Conservation (phyloP, 2,113 vertebrate species). For the Heterochromis multidens region DNA sequence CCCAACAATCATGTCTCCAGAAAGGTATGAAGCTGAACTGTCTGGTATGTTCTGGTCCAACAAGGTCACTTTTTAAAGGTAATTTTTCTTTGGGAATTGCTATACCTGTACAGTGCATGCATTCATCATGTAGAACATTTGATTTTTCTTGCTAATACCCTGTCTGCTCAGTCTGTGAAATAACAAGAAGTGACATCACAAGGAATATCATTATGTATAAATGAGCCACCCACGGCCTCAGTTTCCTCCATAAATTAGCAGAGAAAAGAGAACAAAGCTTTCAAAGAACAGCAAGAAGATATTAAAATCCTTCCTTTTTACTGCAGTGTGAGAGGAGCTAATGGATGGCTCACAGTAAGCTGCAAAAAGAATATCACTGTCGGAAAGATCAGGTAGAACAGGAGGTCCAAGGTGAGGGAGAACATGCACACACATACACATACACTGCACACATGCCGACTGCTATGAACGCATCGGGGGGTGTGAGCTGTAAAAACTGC, state of each 20-base stretch:
- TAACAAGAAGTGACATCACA: conserved; percentile 66
- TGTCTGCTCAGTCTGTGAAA: conserved; percentile 14
- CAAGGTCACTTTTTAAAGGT: background rate
- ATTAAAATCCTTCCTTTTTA: conserved; percentile 18
- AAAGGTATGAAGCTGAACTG: background rate
- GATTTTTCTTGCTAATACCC: conserved; percentile 3
- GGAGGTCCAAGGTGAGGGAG: conserved; percentile 36
- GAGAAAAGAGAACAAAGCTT: conserved; percentile 56
- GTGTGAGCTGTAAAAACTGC: conserved; percentile 33
- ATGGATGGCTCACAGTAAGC: conserved; percentile 14
- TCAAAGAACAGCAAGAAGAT: conserved; percentile 26
- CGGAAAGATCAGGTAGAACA: conserved; percentile 2
- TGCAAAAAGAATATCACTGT: background rate
- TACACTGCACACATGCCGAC: background rate
- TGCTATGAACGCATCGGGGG: conserved; percentile 49
- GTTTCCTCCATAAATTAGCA: conserved; percentile 57
- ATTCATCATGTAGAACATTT: conserved; percentile 28
- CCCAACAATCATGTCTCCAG: background rate
- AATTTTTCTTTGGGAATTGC: background rate
- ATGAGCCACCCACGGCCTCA: conserved; percentile 49
- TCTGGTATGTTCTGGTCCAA: background rate
- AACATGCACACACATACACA: background rate
- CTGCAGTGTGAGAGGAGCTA: conserved; percentile 7
- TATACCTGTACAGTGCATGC: conserved; percentile 5
- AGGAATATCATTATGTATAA: conserved; percentile 59